Base-by-base conservation (phyloP, 2,113 vertebrate genomes). In the Ursus arctos region DNA sequence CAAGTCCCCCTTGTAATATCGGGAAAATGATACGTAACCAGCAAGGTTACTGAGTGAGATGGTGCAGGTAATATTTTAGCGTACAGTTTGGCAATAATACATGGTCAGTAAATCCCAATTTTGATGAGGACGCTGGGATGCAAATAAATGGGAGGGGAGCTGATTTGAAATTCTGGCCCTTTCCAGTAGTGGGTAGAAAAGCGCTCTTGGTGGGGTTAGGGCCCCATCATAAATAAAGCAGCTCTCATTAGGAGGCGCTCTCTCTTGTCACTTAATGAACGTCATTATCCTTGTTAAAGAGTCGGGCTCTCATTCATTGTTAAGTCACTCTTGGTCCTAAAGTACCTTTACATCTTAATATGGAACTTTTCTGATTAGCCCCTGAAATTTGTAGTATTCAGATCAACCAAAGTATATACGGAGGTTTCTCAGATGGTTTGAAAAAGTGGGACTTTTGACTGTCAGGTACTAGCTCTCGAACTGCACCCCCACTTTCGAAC, bases 111-210 rank as follows among this genome's bases (percentile, higher is more conserved):
- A 92, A 19, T 26, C n/a, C 6, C 28, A 5, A 49, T 40, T 89
- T 87, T 69, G 71, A 59, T 57, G 36, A 93, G 61, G 1, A 0
- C 53, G 69, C 40, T 43, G 76, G 57, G 15, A 82, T 49, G n/a
- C 47, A 24, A 69, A 55, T 24, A 43, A 55, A 55, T 1, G 16
- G 19, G 33, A 22, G 49, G 12, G 11, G 18, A 76, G 14, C 4
- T 36, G 59, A 18, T 76, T 67, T 77, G 63, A 85, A 94, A 88
- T 76, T 67, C 61, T 88, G 76, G 18, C 15, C 63, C 33, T 74
- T 83, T 57, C 72, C 36, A n/a, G 9, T 0, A 49, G 47, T 7
- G 36, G 36, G 6, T 81, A 74, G 47, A 26, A 14, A 92, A 77
- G n/a, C 4, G 15, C 5, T 4, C 18, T 12, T 1, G 67, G 21